Base-by-base conservation (phyloP, 2,888 invertebrate genomes). In the Boloria euphrosyne region DNA sequence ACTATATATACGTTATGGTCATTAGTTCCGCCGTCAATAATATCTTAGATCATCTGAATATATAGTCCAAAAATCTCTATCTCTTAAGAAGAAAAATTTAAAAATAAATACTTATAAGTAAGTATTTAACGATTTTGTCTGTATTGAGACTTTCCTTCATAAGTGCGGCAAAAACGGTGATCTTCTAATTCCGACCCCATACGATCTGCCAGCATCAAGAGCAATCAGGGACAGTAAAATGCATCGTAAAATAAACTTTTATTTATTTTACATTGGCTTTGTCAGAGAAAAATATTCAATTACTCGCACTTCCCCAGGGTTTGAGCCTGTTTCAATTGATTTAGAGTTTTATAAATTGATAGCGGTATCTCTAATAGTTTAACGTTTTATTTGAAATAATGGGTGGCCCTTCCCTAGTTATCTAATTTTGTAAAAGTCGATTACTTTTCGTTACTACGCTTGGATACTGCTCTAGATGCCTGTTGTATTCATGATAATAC, bases 241-340 rank as follows among this genome's bases (percentile, higher is more conserved):
- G 77, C 73, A 76, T 76, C 78, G 78, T 83, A 81, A 83, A 80
- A 79, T 81, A 76, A 78, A 80, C 69, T 74, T 81, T 85, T 85
- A 86, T 85, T 81, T 72, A 69, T 82, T 81, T 82, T 85, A 77
- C 74, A 86, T 86, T 86, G 80, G 71, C 62, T 44, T 64, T 58
- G 57, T 68, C 69, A 68, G 71, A 64, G 58, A 67, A 65, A 68
- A 70, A 60, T 58, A 63, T 62, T 63, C 67, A 73, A 71, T 73
- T 73, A 71, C 31, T 54, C n/a, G n/a, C n/a, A n/a, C 22, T 43
- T 53, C 65, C 65, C 44, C 14, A 18, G 27, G 43, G n/a, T 22
- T 59, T 13, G 62, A 22, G 43, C 51, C 46, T n/a, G 18, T 31
- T 63, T 50, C 69, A 69, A 69, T 65, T 67, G 71, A 65, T 69